Evolutionary conservation across 2,113 vertebrate species (phyloP).

Genomic region (Brachypteracias leptosomus): DNA sequence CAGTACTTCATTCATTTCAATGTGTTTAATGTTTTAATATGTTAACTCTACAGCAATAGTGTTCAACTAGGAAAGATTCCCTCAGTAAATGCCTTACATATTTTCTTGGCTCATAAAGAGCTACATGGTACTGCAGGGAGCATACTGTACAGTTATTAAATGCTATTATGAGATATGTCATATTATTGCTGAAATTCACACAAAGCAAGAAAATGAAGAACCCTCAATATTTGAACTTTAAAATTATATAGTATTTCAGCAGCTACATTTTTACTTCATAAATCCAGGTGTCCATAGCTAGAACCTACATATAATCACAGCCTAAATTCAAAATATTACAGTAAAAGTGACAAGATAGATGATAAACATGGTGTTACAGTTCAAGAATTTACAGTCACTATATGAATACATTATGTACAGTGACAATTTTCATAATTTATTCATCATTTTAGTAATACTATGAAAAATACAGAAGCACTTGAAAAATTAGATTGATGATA

Average conservation of each 20-base stretch:
- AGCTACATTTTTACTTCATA: background rate
- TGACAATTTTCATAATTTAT: conserved; percentile 7
- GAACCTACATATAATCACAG: background rate
- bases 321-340: background rate
- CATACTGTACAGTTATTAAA: background rate
- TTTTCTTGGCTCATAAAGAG: background rate
- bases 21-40: background rate
- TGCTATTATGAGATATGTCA: background rate
- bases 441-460: background rate
- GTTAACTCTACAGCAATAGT: background rate
- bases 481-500: background rate
- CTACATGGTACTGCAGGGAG: background rate
- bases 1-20: background rate
- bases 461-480: background rate
- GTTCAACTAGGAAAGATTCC: background rate
- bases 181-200: background rate
- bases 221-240: background rate
- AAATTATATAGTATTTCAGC: background rate
- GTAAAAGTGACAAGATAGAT: background rate
- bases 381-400: background rate
- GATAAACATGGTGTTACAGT: background rate
- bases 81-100: background rate
- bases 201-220: background rate
- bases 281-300: background rate
- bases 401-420: background rate